Evolutionary conservation across 1,140 invertebrate species (phyloP).

Genomic region (Polypedilum pembai): DNA sequence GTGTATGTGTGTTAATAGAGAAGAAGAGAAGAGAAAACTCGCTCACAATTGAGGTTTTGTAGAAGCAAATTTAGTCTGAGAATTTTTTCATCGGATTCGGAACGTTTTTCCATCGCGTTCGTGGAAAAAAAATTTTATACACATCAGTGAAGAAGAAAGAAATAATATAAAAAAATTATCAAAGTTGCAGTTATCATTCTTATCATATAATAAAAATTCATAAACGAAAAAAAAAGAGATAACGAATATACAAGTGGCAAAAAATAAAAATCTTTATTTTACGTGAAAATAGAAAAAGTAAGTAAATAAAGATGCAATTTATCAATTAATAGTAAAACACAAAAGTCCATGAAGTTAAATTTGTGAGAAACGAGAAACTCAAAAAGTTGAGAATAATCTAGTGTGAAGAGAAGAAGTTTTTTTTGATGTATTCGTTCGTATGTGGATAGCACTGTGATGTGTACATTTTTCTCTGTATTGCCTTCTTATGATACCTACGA

Average conservation of each 20-base stretch:
- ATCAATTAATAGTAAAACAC: neutral
- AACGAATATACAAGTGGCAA: neutral
- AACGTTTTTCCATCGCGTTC: conserved; percentile 15
- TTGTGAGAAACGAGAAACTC: neutral
- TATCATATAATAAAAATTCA: neutral
- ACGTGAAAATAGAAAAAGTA: neutral
- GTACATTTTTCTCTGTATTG: conserved; percentile 23
- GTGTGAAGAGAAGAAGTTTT: conserved; percentile 22
- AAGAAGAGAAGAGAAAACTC: conserved; percentile 2
- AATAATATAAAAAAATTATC: neutral
- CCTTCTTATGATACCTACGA: conserved; percentile 25
- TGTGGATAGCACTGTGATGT: conserved; percentile 5
- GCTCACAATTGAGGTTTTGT: conserved; percentile 13
- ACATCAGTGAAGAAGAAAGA: too few species aligned
- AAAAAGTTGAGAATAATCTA: neutral
- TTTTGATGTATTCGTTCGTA: conserved; percentile 11
- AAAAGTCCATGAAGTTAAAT: conserved; percentile 18
- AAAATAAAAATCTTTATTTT: conserved; percentile 16
- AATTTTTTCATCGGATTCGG: conserved; percentile 16
- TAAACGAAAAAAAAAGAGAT: neutral
- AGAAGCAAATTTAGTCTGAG: neutral
- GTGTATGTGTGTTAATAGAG: too few species aligned
- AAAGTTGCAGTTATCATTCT: neutral
- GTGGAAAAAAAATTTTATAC: neutral
- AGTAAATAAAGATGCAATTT: conserved; percentile 12